Conservation (phyloP, 2,113 vertebrate species). For the Leucoraja erinaceus region DNA sequence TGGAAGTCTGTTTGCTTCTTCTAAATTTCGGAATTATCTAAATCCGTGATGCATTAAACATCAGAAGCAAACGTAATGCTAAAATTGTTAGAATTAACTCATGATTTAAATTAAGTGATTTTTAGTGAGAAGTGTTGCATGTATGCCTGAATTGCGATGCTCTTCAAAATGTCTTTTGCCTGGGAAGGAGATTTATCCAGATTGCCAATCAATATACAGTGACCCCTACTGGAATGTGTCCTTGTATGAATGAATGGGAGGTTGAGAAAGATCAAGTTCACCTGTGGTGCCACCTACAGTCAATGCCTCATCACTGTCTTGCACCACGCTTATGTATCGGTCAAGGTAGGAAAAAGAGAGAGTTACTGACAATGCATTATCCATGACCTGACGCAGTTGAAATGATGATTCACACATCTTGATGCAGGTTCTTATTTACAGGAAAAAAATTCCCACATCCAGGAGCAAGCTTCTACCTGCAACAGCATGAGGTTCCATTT, state of each 20-base stretch:
- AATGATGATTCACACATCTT: not conserved
- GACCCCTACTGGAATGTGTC: constrained; percentile 30
- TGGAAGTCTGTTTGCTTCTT: not conserved
- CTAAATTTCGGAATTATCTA: not conserved
- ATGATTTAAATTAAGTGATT: not conserved
- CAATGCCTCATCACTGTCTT: not conserved
- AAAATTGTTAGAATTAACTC: not conserved
- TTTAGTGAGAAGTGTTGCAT: not conserved
- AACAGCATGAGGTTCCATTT: too few relatives aligned
- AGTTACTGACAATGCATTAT: too few relatives aligned
- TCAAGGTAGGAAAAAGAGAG: too few relatives aligned
- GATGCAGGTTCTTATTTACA: not conserved
- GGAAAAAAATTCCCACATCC: too few relatives aligned
- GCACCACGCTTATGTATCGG: not conserved
- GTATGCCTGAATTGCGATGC: not conserved
- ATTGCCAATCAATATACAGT: not conserved
- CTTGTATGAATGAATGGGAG: not conserved
- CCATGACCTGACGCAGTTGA: too few relatives aligned
- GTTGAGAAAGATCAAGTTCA: not conserved
- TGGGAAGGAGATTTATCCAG: not conserved
- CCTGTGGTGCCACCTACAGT: constrained; percentile 19
- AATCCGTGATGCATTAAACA: not conserved
- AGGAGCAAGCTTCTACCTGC: too few relatives aligned
- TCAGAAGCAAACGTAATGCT: not conserved
- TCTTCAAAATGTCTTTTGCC: not conserved